Evolutionary conservation across 2,888 invertebrate genomes (phyloP), one percentile per base, ranked within the genome.

Genomic region (Biston stratarius): DNA sequence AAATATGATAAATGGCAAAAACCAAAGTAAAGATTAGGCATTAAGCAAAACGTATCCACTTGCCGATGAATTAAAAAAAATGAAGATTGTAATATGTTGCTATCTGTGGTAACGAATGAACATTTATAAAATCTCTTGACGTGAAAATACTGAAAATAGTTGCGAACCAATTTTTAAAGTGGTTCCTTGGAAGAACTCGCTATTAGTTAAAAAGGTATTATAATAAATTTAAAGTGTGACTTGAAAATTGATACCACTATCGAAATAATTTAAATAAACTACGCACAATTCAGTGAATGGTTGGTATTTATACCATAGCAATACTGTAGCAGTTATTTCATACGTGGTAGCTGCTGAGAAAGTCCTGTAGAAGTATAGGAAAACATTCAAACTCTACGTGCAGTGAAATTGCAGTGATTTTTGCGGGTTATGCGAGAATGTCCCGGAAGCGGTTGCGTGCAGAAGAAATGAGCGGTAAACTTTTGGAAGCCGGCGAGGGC

Each of bases 381-480:
- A 15, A 47, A 40, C n/a, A 45, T 33, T 48, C 34, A 12, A 55
- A 34, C 42, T 48, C 10, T 34, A 53, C 48, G 56, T 61, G 38
- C 24, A 61, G 51, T 61, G 33, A 47, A 62, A 68, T 33, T 33
- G 48, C n/a, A 49, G 61, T 36, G 15, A 14, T 38, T 55, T 24
- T 48, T 68, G 62, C 63, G 77, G 82, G 86, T 76, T 72, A 91
- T 91, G 91, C 87, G 77, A 92, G 83, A 86, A 94, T 93, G 92
- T 92, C 93, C 73, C 92, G 92, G 44, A 94, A 94, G 82, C 83
- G 93, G 67, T 81, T 85, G 70, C 84, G 90, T 71, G 88, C 85
- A 77, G 86, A 86, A 78, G 89, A 89, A 79, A 90, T 90, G 90
- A 88, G 80, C 75, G 82, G 85, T n/a, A 87, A 87, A 72, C 69